These are phyloP conservation scores for Neolamprologus kungweensis DNA, from an alignment of 2,113 vertebrate species.

Conservation along the genomic window DNA sequence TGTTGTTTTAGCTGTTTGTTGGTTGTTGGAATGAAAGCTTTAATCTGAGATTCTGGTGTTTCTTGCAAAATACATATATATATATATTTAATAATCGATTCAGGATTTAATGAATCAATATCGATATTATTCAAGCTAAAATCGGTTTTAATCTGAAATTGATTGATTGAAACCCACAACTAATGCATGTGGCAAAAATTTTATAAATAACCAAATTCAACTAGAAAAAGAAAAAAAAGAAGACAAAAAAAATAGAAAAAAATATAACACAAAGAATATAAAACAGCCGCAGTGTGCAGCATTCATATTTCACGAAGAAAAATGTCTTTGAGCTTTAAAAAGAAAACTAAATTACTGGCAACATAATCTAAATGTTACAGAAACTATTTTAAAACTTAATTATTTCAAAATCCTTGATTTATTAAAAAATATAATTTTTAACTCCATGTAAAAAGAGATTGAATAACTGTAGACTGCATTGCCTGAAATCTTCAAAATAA, in stretches of 20 bases:
- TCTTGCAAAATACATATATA: neutral
- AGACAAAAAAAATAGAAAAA: neutral
- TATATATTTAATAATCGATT: fast-evolving
- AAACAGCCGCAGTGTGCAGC: neutral
- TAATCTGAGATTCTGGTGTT: neutral
- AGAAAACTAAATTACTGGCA: neutral
- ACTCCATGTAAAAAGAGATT: neutral
- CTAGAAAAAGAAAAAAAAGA: neutral
- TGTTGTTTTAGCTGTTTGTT: neutral
- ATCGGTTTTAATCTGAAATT: neutral
- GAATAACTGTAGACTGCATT: neutral
- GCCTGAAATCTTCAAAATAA: neutral
- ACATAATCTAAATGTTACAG: neutral
- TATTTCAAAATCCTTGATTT: neutral
- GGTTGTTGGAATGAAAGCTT: neutral
- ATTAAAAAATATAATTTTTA: neutral
- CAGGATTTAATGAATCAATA: neutral
- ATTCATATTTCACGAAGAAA: neutral
- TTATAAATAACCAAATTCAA: neutral
- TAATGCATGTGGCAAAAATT: neutral
- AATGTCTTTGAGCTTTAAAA: neutral
- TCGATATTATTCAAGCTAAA: neutral
- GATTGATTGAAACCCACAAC: neutral
- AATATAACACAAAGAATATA: neutral
- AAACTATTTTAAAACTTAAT: neutral